phyloP scores from a whole-genome alignment of 2,113 vertebrate species.

The Etheostoma spectabile region DNA sequence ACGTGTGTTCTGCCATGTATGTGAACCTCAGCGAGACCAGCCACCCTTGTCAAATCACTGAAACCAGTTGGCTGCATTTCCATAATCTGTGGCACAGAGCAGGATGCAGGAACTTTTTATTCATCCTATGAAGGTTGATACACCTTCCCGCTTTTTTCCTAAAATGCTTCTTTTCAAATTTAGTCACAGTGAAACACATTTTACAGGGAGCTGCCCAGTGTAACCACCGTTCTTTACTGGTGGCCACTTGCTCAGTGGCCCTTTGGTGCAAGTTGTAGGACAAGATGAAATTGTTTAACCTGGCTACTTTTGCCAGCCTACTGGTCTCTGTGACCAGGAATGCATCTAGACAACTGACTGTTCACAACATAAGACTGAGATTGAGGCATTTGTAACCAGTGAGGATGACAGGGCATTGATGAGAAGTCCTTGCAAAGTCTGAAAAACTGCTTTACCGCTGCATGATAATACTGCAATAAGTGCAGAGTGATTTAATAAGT shows the following conservation, averaged over 20 bases:
- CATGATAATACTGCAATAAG: neutral
- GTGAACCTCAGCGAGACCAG: slow-evolving; percentile 36
- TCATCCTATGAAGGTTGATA: neutral
- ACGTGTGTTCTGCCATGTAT: slow-evolving; percentile 58
- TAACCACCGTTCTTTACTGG: neutral
- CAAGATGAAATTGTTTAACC: neutral
- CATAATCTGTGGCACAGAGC: slow-evolving; percentile 51
- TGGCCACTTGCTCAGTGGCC: neutral
- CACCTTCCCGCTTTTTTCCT: neutral
- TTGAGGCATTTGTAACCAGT: neutral
- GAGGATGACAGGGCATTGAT: neutral
- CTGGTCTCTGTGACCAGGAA: neutral
- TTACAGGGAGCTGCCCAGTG: neutral
- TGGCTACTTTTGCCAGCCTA: neutral
- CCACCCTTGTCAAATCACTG: slow-evolving; percentile 37
- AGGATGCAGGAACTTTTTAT: neutral
- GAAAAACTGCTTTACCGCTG: neutral
- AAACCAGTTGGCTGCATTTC: slow-evolving; percentile 55
- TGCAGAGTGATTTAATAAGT: neutral
- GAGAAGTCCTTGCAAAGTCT: neutral
- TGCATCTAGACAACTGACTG: neutral
- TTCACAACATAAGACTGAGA: neutral
- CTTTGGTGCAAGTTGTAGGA: too few relatives aligned
- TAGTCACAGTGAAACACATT: neutral
- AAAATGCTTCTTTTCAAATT: neutral